phyloP scores from a whole-genome alignment of 2,797 vertebrate species.

The Leptodactylus fallax region DNA sequence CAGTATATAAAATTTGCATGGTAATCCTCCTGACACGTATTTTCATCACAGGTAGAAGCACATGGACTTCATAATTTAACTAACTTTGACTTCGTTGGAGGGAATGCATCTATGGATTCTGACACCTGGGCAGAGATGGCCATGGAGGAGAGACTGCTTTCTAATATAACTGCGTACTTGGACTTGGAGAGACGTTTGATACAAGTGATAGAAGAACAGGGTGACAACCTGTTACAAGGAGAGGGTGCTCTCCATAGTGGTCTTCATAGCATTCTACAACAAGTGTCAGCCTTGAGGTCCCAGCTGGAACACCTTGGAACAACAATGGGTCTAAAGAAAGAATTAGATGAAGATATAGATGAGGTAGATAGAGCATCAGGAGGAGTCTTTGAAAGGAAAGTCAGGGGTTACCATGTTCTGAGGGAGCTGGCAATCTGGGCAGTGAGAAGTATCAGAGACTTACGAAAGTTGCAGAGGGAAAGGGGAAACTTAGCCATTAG shows the following conservation, averaged over 20 bases:
- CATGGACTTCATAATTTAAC: conserved; percentile 28
- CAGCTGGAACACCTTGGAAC: conserved; percentile 39
- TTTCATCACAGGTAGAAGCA: conserved; percentile 14
- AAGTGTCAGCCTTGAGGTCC: conserved; percentile 31
- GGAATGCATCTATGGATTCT: conserved; percentile 10
- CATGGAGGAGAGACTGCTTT: conserved; percentile 27
- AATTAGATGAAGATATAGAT: neutral
- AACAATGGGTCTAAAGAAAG: conserved; percentile 13
- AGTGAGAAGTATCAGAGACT: conserved; percentile 44
- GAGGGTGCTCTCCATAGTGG: conserved; percentile 7
- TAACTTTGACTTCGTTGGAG: conserved; percentile 16
- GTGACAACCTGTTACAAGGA: neutral
- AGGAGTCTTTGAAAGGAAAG: conserved; percentile 42
- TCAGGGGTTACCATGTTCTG: conserved; percentile 47
- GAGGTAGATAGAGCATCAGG: neutral
- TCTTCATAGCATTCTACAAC: conserved; percentile 24
- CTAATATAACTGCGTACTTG: conserved; percentile 47
- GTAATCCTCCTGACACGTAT: neutral
- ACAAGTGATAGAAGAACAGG: conserved; percentile 39
- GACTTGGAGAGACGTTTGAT: conserved; percentile 32
- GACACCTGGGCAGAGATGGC: conserved; percentile 43
- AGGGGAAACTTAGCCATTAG: neutral
- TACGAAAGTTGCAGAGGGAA: conserved; percentile 36
- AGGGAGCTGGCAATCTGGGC: conserved; percentile 43
- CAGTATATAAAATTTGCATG: neutral